Conservation (phyloP, 2,113 vertebrate species). For the Hippotragus niger region DNA sequence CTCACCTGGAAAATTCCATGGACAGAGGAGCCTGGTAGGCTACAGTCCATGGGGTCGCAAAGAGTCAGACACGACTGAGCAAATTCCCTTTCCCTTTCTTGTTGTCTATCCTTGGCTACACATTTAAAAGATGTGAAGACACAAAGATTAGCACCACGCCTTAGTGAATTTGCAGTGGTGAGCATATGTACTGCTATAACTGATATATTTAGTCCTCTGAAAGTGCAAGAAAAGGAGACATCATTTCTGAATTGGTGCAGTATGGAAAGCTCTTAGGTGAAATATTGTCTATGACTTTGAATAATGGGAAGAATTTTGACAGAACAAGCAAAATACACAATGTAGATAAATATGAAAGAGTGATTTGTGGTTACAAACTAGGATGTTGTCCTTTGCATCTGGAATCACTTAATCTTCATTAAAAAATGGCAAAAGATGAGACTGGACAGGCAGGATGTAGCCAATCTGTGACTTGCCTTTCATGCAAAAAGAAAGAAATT, state of each 20-base stretch:
- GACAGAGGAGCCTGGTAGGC: too few relatives aligned
- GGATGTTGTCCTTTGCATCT: not conserved
- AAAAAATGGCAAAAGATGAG: not conserved
- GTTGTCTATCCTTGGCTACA: not conserved
- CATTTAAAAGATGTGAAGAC: not conserved
- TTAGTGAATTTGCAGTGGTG: not conserved
- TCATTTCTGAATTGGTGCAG: not conserved
- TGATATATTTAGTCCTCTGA: not conserved
- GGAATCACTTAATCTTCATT: not conserved
- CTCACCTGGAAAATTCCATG: too few relatives aligned
- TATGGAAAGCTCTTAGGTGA: not conserved
- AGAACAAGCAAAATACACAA: not conserved
- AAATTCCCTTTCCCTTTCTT: not conserved
- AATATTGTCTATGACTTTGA: not conserved
- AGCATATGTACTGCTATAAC: not conserved
- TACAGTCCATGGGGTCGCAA: too few relatives aligned
- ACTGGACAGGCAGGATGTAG: not conserved
- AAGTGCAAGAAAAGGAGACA: not conserved
- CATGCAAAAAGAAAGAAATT: not conserved
- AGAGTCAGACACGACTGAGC: too few relatives aligned
- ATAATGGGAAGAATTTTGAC: not conserved
- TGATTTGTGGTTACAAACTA: not conserved
- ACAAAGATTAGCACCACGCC: not conserved
- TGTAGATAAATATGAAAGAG: not conserved
- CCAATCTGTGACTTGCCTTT: not conserved